A percentile compares a stretch with the other conserved stretches of the same genome.
phyloP scores from a whole-genome alignment of 2,888 invertebrate species.

The Hemistola chrysoprasaria region DNA sequence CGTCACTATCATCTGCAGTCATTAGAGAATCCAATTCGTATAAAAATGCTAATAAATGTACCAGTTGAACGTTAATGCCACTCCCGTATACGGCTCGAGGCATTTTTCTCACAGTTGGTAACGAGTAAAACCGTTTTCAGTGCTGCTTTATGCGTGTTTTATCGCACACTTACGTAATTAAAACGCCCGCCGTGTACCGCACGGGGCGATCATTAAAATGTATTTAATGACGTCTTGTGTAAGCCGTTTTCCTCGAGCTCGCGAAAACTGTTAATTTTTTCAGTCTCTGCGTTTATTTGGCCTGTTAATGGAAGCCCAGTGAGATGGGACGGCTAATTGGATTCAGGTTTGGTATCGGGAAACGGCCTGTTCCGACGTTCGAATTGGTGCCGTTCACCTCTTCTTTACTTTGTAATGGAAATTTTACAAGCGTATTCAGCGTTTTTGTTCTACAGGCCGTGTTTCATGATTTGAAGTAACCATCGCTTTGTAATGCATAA shows the following conservation, averaged over 20 bases:
- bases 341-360: slow-evolving; percentile 68
- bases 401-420: slow-evolving; percentile 48
- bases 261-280: slow-evolving; percentile 45
- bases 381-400: slow-evolving; percentile 53
- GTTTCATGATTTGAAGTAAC: slow-evolving; percentile 27
- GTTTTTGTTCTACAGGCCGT: slow-evolving; percentile 20
- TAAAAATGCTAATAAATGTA: slow-evolving; percentile 1
- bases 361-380: slow-evolving; percentile 45
- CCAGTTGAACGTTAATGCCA: slow-evolving; percentile 18
- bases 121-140: slow-evolving; percentile 34
- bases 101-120: slow-evolving; percentile 39
- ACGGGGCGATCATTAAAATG: slow-evolving; percentile 50
- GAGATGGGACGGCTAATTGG: slow-evolving; percentile 72
- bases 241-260: slow-evolving; percentile 52
- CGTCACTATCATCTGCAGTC: slow-evolving; percentile 6
- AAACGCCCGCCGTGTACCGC: slow-evolving; percentile 44
- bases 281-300: slow-evolving; percentile 56
- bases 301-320: slow-evolving; percentile 60
- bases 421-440: slow-evolving; percentile 28
- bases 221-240: slow-evolving; percentile 56
- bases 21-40: slow-evolving; percentile 4
- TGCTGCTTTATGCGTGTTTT: slow-evolving; percentile 41
- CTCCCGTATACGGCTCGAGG: slow-evolving; percentile 26
- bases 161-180: slow-evolving; percentile 54
- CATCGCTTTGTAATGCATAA: slow-evolving; percentile 21